phyloP scores from a whole-genome alignment of 2,888 invertebrate genomes.

The Plemyria rubiginata region DNA sequence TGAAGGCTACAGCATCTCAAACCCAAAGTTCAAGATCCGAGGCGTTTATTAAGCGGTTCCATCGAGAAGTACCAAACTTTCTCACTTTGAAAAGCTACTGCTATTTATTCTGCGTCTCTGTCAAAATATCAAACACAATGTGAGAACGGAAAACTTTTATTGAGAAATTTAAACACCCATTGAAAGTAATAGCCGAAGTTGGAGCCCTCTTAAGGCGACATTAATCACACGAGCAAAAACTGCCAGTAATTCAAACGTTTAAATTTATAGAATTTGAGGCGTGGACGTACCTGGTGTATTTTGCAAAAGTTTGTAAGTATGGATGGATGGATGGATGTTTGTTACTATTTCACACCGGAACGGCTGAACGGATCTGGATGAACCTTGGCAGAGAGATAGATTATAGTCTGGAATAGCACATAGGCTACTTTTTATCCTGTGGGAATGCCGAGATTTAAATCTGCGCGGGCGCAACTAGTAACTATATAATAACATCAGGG shows the following conservation, averaged over 20 bases:
- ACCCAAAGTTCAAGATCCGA: constrained; percentile 17
- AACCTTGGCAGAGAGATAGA: too few species aligned
- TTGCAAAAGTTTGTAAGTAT: too few species aligned
- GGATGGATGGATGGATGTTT: too few species aligned
- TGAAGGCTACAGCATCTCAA: constrained; percentile 9
- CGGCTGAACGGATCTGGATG: too few species aligned
- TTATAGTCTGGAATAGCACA: too few species aligned
- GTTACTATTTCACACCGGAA: too few species aligned
- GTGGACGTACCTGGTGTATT: not conserved
- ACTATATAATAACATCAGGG: too few species aligned
- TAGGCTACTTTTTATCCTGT: too few species aligned
- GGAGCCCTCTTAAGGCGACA: constrained; percentile 48
- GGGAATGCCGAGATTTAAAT: too few species aligned
- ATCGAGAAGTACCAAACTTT: constrained; percentile 50
- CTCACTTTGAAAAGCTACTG: constrained; percentile 25
- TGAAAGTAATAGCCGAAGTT: constrained; percentile 72
- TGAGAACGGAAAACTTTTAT: constrained; percentile 64
- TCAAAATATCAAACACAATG: constrained; percentile 70
- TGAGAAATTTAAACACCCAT: constrained; percentile 73
- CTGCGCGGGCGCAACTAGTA: too few species aligned
- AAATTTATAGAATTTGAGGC: constrained; percentile 57
- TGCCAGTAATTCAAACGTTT: constrained; percentile 58
- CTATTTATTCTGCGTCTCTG: constrained; percentile 50
- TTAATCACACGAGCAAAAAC: constrained; percentile 60
- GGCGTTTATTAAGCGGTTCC: constrained; percentile 59